A percentile compares a stretch with the other conserved stretches of the same genome.
These are phyloP conservation scores for Phodopus roborovskii DNA, from an alignment of 2,113 vertebrate species.

Conservation along the genomic window DNA sequence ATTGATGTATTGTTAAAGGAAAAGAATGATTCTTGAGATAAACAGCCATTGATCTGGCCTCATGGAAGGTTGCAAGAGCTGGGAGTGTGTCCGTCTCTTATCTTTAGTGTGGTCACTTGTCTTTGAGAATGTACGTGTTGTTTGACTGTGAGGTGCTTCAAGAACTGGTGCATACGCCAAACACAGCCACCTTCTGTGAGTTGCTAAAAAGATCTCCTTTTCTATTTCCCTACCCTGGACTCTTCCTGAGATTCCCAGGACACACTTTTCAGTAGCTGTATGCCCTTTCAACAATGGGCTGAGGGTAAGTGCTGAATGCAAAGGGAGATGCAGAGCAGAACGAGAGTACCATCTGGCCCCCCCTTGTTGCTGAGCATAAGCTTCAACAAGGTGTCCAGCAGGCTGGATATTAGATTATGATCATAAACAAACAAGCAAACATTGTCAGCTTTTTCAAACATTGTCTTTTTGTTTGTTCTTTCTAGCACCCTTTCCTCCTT, in stretches of 20 bases:
- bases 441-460: not conserved
- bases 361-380: constrained; percentile 11
- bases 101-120: constrained; percentile 15
- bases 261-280: constrained; percentile 31
- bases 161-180: not conserved
- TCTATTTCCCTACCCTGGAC: constrained; percentile 50
- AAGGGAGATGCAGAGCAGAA: constrained; percentile 36
- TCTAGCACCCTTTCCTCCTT: constrained; percentile 11
- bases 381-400: constrained; percentile 51
- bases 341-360: constrained; percentile 57
- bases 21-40: not conserved
- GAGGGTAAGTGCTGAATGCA: constrained; percentile 51
- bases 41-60: constrained; percentile 30
- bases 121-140: not conserved
- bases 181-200: not conserved
- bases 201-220: not conserved
- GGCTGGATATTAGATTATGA: constrained; percentile 53
- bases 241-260: constrained; percentile 2
- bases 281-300: constrained; percentile 49
- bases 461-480: not conserved
- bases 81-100: constrained; percentile 18
- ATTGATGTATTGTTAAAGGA: not conserved
- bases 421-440: not conserved
- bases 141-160: not conserved
- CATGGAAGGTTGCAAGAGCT: constrained; percentile 45